phyloP scores from a whole-genome alignment of 1,140 invertebrate species.

The Drosophila sulfurigaster region DNA sequence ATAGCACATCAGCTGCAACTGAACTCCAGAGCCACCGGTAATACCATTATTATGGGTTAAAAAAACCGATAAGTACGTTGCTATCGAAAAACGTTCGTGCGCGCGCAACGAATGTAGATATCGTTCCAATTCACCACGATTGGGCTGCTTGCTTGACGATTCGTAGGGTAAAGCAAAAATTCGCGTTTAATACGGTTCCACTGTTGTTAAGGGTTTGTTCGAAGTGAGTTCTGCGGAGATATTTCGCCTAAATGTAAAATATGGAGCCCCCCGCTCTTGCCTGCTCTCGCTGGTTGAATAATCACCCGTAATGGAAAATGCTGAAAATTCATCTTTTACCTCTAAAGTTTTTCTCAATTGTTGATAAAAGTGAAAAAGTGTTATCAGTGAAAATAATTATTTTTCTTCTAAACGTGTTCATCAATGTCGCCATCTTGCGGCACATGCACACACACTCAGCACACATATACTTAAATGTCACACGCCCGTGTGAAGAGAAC shows the following conservation, averaged over 20 bases:
- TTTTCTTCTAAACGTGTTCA: constrained; percentile 57
- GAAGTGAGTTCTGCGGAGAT: constrained; percentile 74
- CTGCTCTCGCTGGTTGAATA: constrained; percentile 61
- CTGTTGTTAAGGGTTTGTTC: constrained; percentile 85
- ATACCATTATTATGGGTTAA: constrained; percentile 11
- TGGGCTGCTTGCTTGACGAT: constrained; percentile 27
- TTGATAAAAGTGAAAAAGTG: constrained; percentile 52
- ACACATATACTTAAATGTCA: constrained; percentile 62
- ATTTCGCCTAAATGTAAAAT: constrained; percentile 38
- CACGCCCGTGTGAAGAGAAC: constrained; percentile 49
- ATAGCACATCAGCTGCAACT: too few relatives aligned
- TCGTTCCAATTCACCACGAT: constrained; percentile 56
- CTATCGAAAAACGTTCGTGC: constrained; percentile 50
- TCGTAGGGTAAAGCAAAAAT: constrained; percentile 56
- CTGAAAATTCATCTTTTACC: constrained; percentile 20
- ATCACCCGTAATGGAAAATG: constrained; percentile 50
- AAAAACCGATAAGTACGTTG: background rate
- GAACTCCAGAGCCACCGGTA: background rate
- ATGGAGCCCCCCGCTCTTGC: constrained; percentile 36
- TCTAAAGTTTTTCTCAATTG: constrained; percentile 9
- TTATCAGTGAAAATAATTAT: constrained; percentile 46
- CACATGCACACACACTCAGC: constrained; percentile 52
- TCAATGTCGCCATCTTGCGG: constrained; percentile 74
- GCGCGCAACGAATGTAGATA: constrained; percentile 33
- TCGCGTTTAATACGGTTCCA: constrained; percentile 68